phyloP scores from a whole-genome alignment of 1,140 invertebrate genomes.

The Brachionus sp. region DNA sequence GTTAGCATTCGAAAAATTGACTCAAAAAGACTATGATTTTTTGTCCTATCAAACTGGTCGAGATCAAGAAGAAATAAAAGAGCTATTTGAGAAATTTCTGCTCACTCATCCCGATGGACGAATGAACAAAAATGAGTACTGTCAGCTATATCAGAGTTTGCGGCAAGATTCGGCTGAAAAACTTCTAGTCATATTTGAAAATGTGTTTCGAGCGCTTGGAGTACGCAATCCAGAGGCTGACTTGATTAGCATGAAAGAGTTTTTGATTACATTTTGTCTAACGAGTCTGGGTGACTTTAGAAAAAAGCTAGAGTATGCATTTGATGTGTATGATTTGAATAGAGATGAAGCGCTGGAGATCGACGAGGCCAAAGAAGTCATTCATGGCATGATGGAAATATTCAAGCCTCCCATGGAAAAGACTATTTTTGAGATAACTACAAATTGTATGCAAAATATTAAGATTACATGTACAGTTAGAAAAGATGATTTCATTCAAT shows the following conservation, averaged over 20 bases:
- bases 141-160: not conserved
- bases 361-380: not conserved
- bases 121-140: conserved; percentile 6
- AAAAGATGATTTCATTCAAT: conserved; percentile 28
- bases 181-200: not conserved
- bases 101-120: conserved; percentile 32
- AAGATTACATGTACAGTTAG: not conserved
- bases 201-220: not conserved
- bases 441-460: not conserved
- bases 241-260: not conserved
- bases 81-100: not conserved
- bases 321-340: conserved; percentile 9
- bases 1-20: not conserved
- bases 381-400: conserved; percentile 34
- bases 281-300: not conserved
- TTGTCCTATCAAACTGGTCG: not conserved
- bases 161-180: conserved; percentile 12
- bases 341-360: not conserved
- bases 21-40: not conserved
- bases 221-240: not conserved
- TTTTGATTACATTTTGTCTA: conserved; percentile 11
- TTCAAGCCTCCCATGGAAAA: conserved; percentile 1
- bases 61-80: not conserved
- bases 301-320: conserved; percentile 31
- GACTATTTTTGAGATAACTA: not conserved